Evolutionary conservation across 1,140 invertebrate genomes (phyloP).

Genomic region (Drosophila elegans): DNA sequence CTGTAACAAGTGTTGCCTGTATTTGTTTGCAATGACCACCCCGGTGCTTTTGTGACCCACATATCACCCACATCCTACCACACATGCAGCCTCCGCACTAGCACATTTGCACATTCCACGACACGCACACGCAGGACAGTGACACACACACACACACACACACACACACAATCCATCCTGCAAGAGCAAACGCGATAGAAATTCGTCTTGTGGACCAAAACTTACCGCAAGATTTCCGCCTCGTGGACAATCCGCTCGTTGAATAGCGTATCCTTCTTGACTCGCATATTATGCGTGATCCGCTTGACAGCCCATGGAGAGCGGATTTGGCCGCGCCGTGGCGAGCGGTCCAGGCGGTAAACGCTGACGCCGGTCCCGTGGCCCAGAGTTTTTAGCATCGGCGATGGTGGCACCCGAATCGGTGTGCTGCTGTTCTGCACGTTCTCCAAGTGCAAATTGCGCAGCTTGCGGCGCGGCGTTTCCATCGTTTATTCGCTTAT

Average conservation of each 20-base stretch:
- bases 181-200: background rate
- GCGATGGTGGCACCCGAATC: slow-evolving; percentile 73
- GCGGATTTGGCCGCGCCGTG: slow-evolving; percentile 87
- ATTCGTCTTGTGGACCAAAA: slow-evolving; percentile 11
- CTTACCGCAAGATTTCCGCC: slow-evolving; percentile 86
- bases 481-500: slow-evolving; percentile 52
- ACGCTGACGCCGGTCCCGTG: slow-evolving; percentile 89
- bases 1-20: background rate
- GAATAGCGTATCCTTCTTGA: slow-evolving; percentile 72
- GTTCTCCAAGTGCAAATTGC: slow-evolving; percentile 73
- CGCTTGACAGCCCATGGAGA: slow-evolving; percentile 94
- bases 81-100: background rate
- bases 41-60: slow-evolving; percentile 1
- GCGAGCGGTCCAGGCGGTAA: slow-evolving; percentile 90
- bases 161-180: slow-evolving; percentile 1
- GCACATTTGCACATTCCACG: too few species aligned
- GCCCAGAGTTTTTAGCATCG: slow-evolving; percentile 76
- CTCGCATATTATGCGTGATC: slow-evolving; percentile 80
- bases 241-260: slow-evolving; percentile 88
- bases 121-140: slow-evolving; percentile 43
- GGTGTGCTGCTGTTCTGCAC: slow-evolving; percentile 71
- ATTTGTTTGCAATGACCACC: background rate
- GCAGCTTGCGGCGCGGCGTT: slow-evolving; percentile 69
- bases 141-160: slow-evolving; percentile 29
- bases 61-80: slow-evolving; percentile 13